Evolutionary conservation across 2,888 invertebrate species (phyloP).

Genomic region (Drosophila anomelani): DNA sequence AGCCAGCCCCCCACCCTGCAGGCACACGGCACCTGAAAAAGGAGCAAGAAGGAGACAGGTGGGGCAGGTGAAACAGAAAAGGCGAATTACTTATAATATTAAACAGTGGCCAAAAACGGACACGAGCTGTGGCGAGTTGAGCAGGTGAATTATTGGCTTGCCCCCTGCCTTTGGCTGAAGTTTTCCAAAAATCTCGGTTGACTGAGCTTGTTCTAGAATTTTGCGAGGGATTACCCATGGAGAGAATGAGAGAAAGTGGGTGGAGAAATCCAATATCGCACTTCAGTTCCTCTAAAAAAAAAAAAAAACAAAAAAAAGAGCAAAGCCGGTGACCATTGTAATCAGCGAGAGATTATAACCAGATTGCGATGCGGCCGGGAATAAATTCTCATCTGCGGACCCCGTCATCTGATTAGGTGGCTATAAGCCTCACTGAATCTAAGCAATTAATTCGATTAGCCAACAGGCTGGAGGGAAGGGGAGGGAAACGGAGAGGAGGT

Average conservation of each 20-base stretch:
- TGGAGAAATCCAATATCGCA: slow-evolving; percentile 43
- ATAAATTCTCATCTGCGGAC: slow-evolving; percentile 38
- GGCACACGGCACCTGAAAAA: not conserved
- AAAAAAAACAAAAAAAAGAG: not conserved
- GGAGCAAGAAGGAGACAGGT: not conserved
- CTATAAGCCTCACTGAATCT: slow-evolving; percentile 32
- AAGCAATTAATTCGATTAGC: slow-evolving; percentile 42
- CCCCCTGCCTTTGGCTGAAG: slow-evolving; percentile 2
- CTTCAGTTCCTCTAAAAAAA: slow-evolving; percentile 24
- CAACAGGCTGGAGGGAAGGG: not conserved
- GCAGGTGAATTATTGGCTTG: slow-evolving; percentile 69
- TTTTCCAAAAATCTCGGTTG: slow-evolving; percentile 53
- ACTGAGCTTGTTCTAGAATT: slow-evolving; percentile 56
- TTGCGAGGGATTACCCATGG: not conserved
- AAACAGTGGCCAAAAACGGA: slow-evolving; percentile 60
- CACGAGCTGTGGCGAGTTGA: slow-evolving; percentile 39
- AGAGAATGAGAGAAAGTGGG: not conserved
- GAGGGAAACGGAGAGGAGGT: not conserved
- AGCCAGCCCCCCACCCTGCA: not conserved
- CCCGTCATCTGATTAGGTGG: slow-evolving; percentile 38
- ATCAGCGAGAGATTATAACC: slow-evolving; percentile 43
- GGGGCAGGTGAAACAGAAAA: slow-evolving; percentile 14
- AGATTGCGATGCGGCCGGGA: slow-evolving; percentile 35
- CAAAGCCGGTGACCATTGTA: slow-evolving; percentile 38
- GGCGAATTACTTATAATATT: slow-evolving; percentile 66